Percentiles rank a stretch among this genome's conserved stretches.
These are phyloP conservation scores for Meta bourneti DNA, from an alignment of 2,888 invertebrate species.

Conservation along the genomic window DNA sequence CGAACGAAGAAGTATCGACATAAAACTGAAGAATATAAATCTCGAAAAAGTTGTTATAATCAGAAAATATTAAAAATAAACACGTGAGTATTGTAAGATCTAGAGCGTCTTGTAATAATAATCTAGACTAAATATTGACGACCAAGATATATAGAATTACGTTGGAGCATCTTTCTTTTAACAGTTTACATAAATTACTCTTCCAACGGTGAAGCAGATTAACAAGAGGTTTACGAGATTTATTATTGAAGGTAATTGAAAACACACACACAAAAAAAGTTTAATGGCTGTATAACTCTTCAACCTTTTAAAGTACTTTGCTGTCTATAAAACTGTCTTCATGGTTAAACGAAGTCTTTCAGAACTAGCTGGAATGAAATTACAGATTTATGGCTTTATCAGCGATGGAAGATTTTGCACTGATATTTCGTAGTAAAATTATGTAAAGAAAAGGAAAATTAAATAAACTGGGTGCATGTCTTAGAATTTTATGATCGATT, in stretches of 20 bases:
- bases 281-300: constrained; percentile 1
- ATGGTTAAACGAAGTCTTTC: background rate
- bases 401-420: background rate
- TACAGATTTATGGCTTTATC: background rate
- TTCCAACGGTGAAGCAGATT: background rate
- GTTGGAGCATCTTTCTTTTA: background rate
- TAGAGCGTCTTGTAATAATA: background rate
- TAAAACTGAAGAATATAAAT: background rate
- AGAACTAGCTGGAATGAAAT: background rate
- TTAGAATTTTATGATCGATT: too few species aligned
- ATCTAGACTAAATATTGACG: background rate
- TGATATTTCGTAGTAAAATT: background rate
- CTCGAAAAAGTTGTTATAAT: background rate
- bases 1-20: too few species aligned
- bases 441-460: too few species aligned
- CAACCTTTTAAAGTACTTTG: background rate
- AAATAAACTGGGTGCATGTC: too few species aligned
- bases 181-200: background rate
- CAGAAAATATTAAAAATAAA: background rate
- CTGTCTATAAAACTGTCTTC: background rate
- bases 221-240: background rate
- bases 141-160: background rate
- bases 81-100: background rate
- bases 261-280: background rate
- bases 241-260: constrained; percentile 1